Base-by-base conservation (phyloP, 2,797 vertebrate genomes). In the Gambelia wislizenii region DNA sequence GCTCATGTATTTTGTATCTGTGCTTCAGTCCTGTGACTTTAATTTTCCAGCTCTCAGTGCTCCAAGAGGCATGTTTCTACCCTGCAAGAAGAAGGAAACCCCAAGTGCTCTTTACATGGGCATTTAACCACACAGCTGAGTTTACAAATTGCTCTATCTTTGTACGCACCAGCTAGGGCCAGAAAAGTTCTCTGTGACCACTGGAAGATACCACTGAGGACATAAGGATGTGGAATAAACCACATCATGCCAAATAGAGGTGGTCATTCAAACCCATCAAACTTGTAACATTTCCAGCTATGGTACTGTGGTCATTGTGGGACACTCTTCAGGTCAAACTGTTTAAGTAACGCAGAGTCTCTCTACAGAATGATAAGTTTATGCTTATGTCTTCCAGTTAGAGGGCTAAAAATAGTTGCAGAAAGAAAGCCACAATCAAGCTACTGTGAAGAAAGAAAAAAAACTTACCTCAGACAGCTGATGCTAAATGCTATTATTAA, bases 361-460 rank as follows among this genome's bases (percentile, higher is more conserved):
- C 27, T 59, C 25, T 33, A 36, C 72, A 83, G 39, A n/a, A 61
- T 39, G 33, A 70, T 92, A 44, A 74, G 61, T 67, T 87, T 83
- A 49, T 54, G 61, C 13, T 77, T 87, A 52, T 79, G 44, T 87
- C 80, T 88, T 75, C 80, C 49, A 89, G 85, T 5, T 0, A 76
- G 25, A 27, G 47, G 4, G 0, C 2, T 0, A 2, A 83, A 91
- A 89, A 90, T 1, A 85, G 64, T 76, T 81, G 77, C 87, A 83
- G 69, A 54, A 89, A 91, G 86, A 12, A 88, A 90, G 87, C 84
- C 87, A 74, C 91, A 79, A 16, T 61, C 77, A 76, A 59, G 81
- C 64, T 52, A 87, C 89, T n/a, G 0, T 20, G 47, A 6, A 54
- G 56, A 5, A 76, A 47, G 75, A 12, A 5, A 2, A 5, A 1